phyloP scores from a whole-genome alignment of 2,888 invertebrate species.

The Bombyx huttoni region DNA sequence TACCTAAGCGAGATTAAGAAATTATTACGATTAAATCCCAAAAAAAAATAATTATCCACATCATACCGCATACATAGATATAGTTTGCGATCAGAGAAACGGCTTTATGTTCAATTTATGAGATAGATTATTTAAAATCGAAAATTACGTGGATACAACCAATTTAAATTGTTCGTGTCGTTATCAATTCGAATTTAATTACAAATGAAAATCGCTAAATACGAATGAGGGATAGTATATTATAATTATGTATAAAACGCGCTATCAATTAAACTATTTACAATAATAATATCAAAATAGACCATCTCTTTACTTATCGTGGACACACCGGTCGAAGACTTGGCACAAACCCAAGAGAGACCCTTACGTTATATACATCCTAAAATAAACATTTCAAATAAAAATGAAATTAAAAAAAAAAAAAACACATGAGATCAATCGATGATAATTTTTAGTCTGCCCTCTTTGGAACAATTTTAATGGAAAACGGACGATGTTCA shows the following conservation, averaged over 20 bases:
- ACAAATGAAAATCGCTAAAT: too few relatives aligned
- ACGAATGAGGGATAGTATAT: too few relatives aligned
- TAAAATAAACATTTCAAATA: slow-evolving; percentile 63
- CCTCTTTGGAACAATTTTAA: slow-evolving; percentile 70
- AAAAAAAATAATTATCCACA: background rate
- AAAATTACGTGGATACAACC: too few relatives aligned
- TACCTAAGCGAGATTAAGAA: background rate
- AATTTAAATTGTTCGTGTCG: too few relatives aligned
- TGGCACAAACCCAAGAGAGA: slow-evolving; percentile 48
- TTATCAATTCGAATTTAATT: too few relatives aligned
- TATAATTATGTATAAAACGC: too few relatives aligned
- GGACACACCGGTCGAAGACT: slow-evolving; percentile 44
- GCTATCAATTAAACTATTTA: slow-evolving; percentile 36
- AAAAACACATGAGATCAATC: slow-evolving; percentile 70
- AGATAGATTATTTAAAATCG: too few relatives aligned
- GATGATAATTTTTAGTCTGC: slow-evolving; percentile 69
- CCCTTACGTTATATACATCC: slow-evolving; percentile 14
- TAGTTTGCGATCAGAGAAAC: background rate
- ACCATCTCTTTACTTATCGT: slow-evolving; percentile 32
- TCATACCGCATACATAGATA: background rate
- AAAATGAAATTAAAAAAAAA: slow-evolving; percentile 8
- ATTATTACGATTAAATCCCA: background rate
- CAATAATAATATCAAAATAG: slow-evolving; percentile 43
- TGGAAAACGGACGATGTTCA: slow-evolving; percentile 34
- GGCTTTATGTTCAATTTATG: background rate